Evolutionary conservation across 2,797 vertebrate species (phyloP).

Genomic region (Ispidina lecontei): DNA sequence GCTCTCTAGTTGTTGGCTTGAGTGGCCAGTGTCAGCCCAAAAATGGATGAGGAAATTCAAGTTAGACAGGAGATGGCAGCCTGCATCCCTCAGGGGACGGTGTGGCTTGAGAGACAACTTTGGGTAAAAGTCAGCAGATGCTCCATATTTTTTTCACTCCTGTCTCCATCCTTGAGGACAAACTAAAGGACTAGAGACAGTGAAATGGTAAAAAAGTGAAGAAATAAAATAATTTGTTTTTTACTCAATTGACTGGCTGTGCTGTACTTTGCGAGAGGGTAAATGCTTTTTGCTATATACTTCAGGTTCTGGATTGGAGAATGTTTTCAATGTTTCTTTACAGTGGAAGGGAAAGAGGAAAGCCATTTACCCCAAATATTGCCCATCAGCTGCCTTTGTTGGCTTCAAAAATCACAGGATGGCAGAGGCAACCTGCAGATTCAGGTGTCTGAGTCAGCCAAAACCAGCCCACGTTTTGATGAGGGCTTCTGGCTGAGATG

Average conservation of each 20-base stretch:
- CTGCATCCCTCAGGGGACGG: too few relatives aligned
- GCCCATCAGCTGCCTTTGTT: neutral
- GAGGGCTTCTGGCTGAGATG: neutral
- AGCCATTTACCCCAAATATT: neutral
- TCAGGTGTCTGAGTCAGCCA: neutral
- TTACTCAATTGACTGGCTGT: neutral
- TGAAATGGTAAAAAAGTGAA: neutral
- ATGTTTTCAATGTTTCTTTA: neutral
- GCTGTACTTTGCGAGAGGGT: neutral
- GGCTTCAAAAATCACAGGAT: neutral
- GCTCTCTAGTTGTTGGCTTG: neutral
- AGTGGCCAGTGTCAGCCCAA: too few relatives aligned
- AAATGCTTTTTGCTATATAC: neutral
- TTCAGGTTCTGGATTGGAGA: neutral
- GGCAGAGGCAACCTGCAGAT: neutral
- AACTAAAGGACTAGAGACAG: neutral
- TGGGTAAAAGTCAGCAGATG: neutral
- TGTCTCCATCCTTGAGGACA: neutral
- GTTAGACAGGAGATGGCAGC: rapidly evolving
- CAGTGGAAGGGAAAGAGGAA: neutral
- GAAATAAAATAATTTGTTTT: neutral
- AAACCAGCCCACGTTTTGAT: neutral
- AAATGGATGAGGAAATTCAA: neutral
- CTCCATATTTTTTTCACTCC: neutral
- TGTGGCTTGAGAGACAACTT: neutral